phyloP scores from a whole-genome alignment of 2,888 invertebrate genomes.

The Drosophila borborema region DNA sequence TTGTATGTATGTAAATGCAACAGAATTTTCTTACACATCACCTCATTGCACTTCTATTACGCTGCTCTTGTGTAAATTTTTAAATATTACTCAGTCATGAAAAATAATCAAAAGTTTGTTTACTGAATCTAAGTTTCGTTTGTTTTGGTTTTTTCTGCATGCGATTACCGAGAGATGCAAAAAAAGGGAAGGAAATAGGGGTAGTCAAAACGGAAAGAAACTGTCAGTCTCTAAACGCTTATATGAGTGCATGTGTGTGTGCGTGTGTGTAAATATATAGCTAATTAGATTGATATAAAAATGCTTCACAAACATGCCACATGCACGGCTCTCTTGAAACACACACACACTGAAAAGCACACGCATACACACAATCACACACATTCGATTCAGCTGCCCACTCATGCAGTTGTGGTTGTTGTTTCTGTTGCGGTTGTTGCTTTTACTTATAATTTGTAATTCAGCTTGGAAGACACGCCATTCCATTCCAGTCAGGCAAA shows the following conservation, averaged over 20 bases:
- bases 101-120: neutral
- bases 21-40: neutral
- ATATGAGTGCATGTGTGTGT: neutral
- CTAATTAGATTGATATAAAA: conserved; percentile 63
- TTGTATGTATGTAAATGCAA: neutral
- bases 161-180: conserved; percentile 33
- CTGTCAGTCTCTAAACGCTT: conserved; percentile 1
- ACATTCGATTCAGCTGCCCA: conserved; percentile 46
- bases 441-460: conserved; percentile 44
- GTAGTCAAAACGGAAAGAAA: conserved; percentile 4
- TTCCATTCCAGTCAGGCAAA: neutral
- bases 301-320: conserved; percentile 29
- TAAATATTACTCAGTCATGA: neutral
- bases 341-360: neutral
- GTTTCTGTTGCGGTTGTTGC: conserved; percentile 12
- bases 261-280: conserved; percentile 33
- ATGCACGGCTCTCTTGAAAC: neutral
- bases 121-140: neutral
- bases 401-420: conserved; percentile 44
- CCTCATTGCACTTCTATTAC: neutral
- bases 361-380: neutral
- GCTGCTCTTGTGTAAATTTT: neutral
- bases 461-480: conserved; percentile 54
- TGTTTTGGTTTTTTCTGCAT: conserved; percentile 7
- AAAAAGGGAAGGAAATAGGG: neutral